Evolutionary conservation across 2,888 invertebrate species (phyloP).

Genomic region (Abscondita cerata): DNA sequence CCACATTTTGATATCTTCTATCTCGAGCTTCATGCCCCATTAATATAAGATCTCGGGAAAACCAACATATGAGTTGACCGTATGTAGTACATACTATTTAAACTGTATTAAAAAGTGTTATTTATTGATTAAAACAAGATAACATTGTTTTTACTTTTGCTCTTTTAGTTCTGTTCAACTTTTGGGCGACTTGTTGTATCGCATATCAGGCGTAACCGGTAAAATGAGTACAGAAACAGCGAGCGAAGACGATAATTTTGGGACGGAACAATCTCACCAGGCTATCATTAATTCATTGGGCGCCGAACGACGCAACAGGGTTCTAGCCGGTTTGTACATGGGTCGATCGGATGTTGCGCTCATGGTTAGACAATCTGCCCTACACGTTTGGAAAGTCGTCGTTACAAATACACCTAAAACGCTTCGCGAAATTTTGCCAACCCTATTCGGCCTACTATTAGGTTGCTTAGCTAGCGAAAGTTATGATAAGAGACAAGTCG

Average conservation of each 20-base stretch:
- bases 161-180: slow-evolving; percentile 87
- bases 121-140: too few relatives aligned
- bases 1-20: too few relatives aligned
- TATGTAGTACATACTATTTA: too few relatives aligned
- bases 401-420: slow-evolving; percentile 98
- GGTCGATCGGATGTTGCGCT: slow-evolving; percentile 95
- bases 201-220: slow-evolving; percentile 96
- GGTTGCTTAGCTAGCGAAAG: slow-evolving; percentile 96
- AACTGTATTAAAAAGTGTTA: too few relatives aligned
- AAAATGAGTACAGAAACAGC: slow-evolving; percentile 99
- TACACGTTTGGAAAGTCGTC: slow-evolving; percentile 99
- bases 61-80: too few relatives aligned
- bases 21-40: too few relatives aligned
- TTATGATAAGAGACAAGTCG: slow-evolving; percentile 94
- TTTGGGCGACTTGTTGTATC: slow-evolving; percentile 92
- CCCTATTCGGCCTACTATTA: slow-evolving; percentile 88
- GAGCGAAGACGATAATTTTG: slow-evolving; percentile 98
- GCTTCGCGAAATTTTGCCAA: slow-evolving; percentile 93
- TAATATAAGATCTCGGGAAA: too few relatives aligned
- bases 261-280: slow-evolving; percentile 93
- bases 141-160: background rate
- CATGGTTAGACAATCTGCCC: slow-evolving; percentile 95
- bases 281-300: slow-evolving; percentile 91
- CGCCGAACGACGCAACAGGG: slow-evolving; percentile 87
- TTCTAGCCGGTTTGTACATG: slow-evolving; percentile 95